Conservation (phyloP, 2,113 vertebrate species). For the Pungitius pungitius region DNA sequence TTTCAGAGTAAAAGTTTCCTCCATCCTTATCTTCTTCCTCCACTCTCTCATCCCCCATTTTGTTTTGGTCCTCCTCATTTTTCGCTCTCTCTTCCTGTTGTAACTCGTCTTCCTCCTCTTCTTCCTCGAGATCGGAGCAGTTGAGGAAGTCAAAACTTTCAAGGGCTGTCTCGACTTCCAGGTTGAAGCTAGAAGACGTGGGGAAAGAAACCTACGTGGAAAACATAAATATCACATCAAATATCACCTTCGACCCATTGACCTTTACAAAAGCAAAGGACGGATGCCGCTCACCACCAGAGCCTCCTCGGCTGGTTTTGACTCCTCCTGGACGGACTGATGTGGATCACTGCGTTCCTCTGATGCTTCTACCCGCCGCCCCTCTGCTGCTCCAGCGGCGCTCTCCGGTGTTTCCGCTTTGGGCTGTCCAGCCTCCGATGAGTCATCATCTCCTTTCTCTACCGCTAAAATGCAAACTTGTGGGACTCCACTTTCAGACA, state of each 20-base stretch:
- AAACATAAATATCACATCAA: slow-evolving; percentile 10
- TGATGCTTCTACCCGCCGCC: slow-evolving; percentile 71
- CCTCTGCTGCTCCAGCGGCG: slow-evolving; percentile 51
- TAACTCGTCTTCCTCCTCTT: slow-evolving; percentile 67
- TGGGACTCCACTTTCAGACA: slow-evolving; percentile 6
- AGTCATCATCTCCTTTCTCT: slow-evolving; percentile 1
- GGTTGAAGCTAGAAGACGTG: slow-evolving; percentile 90
- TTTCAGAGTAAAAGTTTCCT: slow-evolving; percentile 54
- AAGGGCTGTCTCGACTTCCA: slow-evolving; percentile 92
- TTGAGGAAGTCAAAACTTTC: slow-evolving; percentile 98
- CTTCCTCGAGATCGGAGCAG: slow-evolving; percentile 89
- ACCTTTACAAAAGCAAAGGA: neutral
- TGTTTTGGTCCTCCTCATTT: slow-evolving; percentile 50
- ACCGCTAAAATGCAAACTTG: slow-evolving; percentile 14
- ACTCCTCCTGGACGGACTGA: slow-evolving; percentile 86
- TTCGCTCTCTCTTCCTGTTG: slow-evolving; percentile 20
- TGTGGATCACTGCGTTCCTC: slow-evolving; percentile 83
- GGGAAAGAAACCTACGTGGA: slow-evolving; percentile 82
- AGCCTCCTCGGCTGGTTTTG: slow-evolving; percentile 82
- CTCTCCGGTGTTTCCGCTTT: slow-evolving; percentile 29
- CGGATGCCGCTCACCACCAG: slow-evolving; percentile 82
- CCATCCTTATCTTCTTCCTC: slow-evolving; percentile 39
- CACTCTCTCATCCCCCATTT: slow-evolving; percentile 24
- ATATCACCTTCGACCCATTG: neutral
- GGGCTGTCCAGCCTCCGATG: slow-evolving; percentile 13